Evolutionary conservation across 2,797 vertebrate genomes (phyloP), one percentile per base, ranked within the genome.

Genomic region (Myotis findleyi): DNA sequence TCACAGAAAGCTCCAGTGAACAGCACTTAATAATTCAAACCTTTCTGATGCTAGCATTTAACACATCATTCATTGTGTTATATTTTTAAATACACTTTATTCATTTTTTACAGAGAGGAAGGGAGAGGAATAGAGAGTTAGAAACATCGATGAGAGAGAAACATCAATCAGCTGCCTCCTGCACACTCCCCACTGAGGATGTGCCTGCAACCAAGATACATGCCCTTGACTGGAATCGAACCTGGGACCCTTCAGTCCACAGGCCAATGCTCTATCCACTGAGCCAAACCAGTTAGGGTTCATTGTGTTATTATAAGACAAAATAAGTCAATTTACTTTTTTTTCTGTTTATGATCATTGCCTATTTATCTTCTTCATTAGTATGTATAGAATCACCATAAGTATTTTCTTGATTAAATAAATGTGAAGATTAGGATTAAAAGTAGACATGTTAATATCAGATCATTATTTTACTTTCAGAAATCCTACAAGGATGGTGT

Each of bases 401-500:
- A 76, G 25, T 72, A 77, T 87, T 86, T 92, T 95, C 25, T 62
- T 88, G 36, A 85, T 68, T 73, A 59, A 59, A 59, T 30, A 73
- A 76, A 73, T 77, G 14, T 57, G 33, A 62, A 41, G 85, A 55
- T 51, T 85, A 71, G 17, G 25, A 72, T 91, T 94, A 86, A 89
- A 92, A 81, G 38, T 59, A 82, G 18, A 71, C 10, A 38, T 73
- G 88, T 82, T 73, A 73, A 82, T 82, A 8, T 33, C 20, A 68
- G 55, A 47, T 69, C 83, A 79, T 44, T 75, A 90, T 90, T 87
- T 94, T 51, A 30, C 51, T 93, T 93, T 94, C 72, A 91, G 38
- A 93, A 94, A 88, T 87, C n/a, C 44, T 80, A 79, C 17, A 62
- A 47, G 18, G 49, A 76, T 36, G 13, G 13, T 73, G 13, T 69